Conservation (phyloP, 2,888 invertebrate genomes). For the Nezara viridula region DNA sequence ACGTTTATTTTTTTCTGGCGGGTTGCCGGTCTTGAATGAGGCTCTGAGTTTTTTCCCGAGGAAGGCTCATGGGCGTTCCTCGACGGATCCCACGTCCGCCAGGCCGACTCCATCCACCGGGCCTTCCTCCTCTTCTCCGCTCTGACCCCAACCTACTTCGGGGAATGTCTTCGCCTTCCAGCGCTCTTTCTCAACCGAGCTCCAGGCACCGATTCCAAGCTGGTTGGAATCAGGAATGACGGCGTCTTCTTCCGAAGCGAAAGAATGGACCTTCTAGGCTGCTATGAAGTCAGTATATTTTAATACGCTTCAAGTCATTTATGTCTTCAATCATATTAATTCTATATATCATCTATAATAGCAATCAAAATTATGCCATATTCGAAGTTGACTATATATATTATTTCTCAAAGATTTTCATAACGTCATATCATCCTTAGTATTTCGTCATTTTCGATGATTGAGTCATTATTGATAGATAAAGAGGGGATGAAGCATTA, state of each 20-base stretch:
- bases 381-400: too few species aligned
- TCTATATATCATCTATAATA: too few species aligned
- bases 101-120: not conserved
- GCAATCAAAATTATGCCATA: too few species aligned
- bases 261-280: not conserved
- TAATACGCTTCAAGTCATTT: too few species aligned
- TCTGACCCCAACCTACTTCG: constrained; percentile 41
- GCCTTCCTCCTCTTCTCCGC: not conserved
- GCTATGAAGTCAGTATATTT: not conserved
- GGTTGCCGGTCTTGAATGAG: constrained; percentile 48
- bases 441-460: too few species aligned
- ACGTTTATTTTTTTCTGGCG: constrained; percentile 50
- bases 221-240: not conserved
- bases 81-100: constrained; percentile 44
- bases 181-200: not conserved
- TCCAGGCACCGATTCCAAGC: not conserved
- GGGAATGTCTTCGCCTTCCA: not conserved
- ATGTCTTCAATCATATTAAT: too few species aligned
- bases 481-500: too few species aligned
- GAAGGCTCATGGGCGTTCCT: constrained; percentile 52
- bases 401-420: too few species aligned
- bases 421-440: too few species aligned
- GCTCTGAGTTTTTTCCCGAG: constrained; percentile 17
- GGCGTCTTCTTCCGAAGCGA: not conserved
- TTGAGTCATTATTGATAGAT: too few species aligned